Evolutionary conservation across 2,113 vertebrate genomes (phyloP).

Genomic region (Eurypyga helias): DNA sequence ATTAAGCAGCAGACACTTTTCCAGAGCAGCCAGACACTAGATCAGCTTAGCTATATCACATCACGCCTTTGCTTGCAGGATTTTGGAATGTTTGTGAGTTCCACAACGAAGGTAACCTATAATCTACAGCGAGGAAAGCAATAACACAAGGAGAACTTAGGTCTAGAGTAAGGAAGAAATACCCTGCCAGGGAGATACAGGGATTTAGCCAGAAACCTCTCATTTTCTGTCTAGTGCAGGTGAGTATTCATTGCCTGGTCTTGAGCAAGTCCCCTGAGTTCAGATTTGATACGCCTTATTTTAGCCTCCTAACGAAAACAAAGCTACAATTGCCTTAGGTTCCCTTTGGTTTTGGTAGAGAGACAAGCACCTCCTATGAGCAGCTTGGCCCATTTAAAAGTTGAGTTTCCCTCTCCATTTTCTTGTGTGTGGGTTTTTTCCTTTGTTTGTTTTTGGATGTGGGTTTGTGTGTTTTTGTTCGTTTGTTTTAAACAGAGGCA

Average conservation of each 20-base stretch:
- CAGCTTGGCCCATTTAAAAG: neutral
- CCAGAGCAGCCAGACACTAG: neutral
- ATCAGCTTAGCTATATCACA: neutral
- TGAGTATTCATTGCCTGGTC: neutral
- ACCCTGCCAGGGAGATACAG: neutral
- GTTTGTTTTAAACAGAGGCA: neutral
- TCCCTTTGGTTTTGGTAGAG: neutral
- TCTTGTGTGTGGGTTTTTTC: neutral
- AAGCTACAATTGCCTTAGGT: neutral
- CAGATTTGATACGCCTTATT: neutral
- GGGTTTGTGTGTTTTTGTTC: neutral
- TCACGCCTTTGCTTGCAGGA: neutral
- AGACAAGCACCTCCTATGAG: neutral
- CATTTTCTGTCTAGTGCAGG: neutral
- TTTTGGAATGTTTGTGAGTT: neutral
- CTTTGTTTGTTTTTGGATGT: too few species aligned
- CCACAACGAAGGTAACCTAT: neutral
- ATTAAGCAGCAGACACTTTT: neutral
- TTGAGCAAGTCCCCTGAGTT: neutral
- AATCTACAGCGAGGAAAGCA: neutral
- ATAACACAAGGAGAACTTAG: neutral
- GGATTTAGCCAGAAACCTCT: neutral
- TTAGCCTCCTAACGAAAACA: neutral
- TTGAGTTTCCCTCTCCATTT: neutral
- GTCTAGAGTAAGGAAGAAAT: neutral